A percentile compares a stretch with the other conserved stretches of the same genome.
Conservation (phyloP, 2,888 invertebrate genomes). For the Polia nebulosa region DNA sequence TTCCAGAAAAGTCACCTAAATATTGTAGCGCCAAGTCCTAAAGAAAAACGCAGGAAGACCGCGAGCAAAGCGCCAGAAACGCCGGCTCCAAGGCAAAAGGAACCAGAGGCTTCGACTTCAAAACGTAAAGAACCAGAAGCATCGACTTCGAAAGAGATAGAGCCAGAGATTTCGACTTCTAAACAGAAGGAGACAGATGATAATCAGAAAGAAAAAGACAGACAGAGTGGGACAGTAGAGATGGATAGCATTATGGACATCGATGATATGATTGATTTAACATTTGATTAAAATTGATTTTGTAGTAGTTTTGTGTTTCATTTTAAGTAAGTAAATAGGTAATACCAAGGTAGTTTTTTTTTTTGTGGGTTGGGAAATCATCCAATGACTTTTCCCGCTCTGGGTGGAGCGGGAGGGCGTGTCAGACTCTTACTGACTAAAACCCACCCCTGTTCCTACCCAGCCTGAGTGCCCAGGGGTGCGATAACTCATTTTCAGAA, state of each 20-base stretch:
- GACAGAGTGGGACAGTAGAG: conserved; percentile 1
- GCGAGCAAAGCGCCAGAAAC: conserved; percentile 44
- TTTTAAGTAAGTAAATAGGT: neutral
- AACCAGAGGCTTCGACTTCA: conserved; percentile 17
- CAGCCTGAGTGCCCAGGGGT: too few relatives aligned
- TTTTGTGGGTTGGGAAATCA: too few relatives aligned
- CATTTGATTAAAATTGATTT: conserved; percentile 73
- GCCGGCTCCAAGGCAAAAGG: conserved; percentile 32
- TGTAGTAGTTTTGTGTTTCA: conserved; percentile 7
- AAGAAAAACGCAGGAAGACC: conserved; percentile 78
- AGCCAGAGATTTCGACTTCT: conserved; percentile 12
- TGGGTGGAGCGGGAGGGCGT: too few relatives aligned
- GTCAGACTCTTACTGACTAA: too few relatives aligned
- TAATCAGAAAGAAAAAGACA: conserved; percentile 22
- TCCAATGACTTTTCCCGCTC: too few relatives aligned
- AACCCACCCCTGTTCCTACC: too few relatives aligned
- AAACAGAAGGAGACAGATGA: conserved; percentile 29
- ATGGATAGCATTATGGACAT: conserved; percentile 60
- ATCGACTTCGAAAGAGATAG: conserved; percentile 9
- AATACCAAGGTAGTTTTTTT: neutral
- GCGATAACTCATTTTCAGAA: too few relatives aligned
- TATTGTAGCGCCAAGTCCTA: conserved; percentile 57
- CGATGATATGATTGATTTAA: conserved; percentile 77
- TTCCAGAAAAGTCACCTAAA: conserved; percentile 61
- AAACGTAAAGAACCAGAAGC: conserved; percentile 22